Conservation (phyloP, 2,888 invertebrate genomes). For the Latheticus oryzae region DNA sequence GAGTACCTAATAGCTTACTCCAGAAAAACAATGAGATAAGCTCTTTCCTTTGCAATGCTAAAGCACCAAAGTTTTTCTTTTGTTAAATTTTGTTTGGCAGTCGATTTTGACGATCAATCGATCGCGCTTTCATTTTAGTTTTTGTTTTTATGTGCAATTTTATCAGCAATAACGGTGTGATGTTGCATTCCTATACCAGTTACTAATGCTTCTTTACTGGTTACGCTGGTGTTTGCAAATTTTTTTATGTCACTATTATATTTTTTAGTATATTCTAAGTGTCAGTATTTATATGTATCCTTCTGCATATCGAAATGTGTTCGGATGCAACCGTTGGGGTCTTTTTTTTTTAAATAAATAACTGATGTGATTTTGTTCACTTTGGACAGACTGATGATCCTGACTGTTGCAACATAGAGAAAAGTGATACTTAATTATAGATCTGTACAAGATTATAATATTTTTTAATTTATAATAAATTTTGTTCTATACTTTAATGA, state of each 20-base stretch:
- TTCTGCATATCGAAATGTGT: conserved; percentile 46
- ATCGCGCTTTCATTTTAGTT: conserved; percentile 13
- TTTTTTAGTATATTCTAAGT: conserved; percentile 43
- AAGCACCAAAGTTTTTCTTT: conserved; percentile 58
- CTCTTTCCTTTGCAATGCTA: conserved; percentile 57
- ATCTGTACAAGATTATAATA: conserved; percentile 39
- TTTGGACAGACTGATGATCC: conserved; percentile 42
- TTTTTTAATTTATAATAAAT: conserved; percentile 36
- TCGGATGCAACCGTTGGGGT: conserved; percentile 44
- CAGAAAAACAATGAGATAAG: conserved; percentile 47
- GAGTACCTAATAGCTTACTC: conserved; percentile 42
- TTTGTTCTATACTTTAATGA: conserved; percentile 24
- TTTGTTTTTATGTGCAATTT: conserved; percentile 57
- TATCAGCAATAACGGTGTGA: conserved; percentile 59
- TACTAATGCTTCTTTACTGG: conserved; percentile 35
- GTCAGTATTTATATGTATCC: conserved; percentile 44
- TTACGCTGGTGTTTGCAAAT: conserved; percentile 45
- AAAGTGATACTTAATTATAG: conserved; percentile 42
- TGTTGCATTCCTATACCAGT: conserved; percentile 50
- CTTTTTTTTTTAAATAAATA: no score
- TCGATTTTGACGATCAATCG: conserved; percentile 43
- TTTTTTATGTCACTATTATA: conserved; percentile 36
- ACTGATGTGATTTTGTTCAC: conserved; percentile 41
- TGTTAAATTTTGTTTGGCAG: conserved; percentile 52
- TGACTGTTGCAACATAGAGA: conserved; percentile 34